Conservation (phyloP, 2,888 invertebrate species). For the Lithodes maja region DNA sequence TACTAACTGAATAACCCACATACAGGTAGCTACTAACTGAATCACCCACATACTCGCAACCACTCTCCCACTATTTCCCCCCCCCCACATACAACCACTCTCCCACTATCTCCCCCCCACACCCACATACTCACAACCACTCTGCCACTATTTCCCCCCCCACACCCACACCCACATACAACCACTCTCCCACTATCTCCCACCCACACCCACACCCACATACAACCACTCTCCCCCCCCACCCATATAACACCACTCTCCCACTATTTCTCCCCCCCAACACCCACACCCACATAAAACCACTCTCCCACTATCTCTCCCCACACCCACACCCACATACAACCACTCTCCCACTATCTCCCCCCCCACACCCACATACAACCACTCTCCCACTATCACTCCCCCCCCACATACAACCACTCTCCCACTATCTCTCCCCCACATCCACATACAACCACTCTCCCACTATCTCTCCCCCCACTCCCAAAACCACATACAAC, state of each 20-base stretch:
- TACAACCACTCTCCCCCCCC: too few relatives aligned
- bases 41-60: too few relatives aligned
- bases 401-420: neutral
- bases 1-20: too few relatives aligned
- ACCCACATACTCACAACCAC: too few relatives aligned
- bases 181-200: neutral
- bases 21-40: neutral
- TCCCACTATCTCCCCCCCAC: too few relatives aligned
- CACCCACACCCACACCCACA: neutral
- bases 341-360: neutral
- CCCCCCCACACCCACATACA: neutral
- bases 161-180: neutral
- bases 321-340: neutral
- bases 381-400: neutral
- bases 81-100: too few relatives aligned
- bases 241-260: neutral
- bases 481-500: too few relatives aligned
- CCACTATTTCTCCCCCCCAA: neutral
- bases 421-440: neutral
- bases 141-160: too few relatives aligned
- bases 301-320: too few relatives aligned
- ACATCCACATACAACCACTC: too few relatives aligned
- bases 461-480: too few relatives aligned
- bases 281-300: neutral
- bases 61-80: too few relatives aligned